Evolutionary conservation across 2,113 vertebrate species (phyloP), one percentile per base, ranked within the genome.

Genomic region (Fregetta grallaria): DNA sequence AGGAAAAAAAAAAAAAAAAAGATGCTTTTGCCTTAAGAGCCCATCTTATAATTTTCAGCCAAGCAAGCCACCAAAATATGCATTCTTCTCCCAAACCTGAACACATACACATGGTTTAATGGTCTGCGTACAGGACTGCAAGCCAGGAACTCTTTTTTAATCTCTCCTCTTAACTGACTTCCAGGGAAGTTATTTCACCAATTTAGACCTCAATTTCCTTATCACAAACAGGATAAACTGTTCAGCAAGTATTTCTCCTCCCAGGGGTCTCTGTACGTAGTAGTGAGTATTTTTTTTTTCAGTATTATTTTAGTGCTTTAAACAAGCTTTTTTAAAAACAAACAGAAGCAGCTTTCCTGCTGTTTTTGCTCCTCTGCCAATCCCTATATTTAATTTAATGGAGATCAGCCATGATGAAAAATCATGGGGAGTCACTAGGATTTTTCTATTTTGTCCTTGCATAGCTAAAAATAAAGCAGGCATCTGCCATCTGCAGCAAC

Each of bases 341-440:
- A 96, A 95, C 91, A 95, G 94, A 92, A 96, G 92, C 80, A 81
- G 91, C 88, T 85, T 89, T 94, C 96, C 94, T 94, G 88, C 92
- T 96, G 94, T 4, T 95, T 91, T 85, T 92, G 95, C 71, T 89
- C 67, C 49, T 79, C 92, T 95, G 96, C 92, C 94, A 96, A 87
- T 74, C 84, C 18, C 76, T 85, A 42, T 81, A 89, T 95, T 96
- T 95, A 95, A 97, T 95, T 84, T 96, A 95, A 89, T 49, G 58
- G 94, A 92, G 58, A 95, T 79, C 94, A 94, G 94, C 91, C 86
- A 94, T 10, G 74, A 81, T 82, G 70, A 94, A 80, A 95, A 94
- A 92, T 56, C 85, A 44, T 8, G 38, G 66, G 86, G 84, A 95
- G 84, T 87, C 91, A 94, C 91, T 30, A 94, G 56, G 36, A 87